Base-by-base conservation (phyloP, 2,888 invertebrate genomes). In the Nycteola revayana region DNA sequence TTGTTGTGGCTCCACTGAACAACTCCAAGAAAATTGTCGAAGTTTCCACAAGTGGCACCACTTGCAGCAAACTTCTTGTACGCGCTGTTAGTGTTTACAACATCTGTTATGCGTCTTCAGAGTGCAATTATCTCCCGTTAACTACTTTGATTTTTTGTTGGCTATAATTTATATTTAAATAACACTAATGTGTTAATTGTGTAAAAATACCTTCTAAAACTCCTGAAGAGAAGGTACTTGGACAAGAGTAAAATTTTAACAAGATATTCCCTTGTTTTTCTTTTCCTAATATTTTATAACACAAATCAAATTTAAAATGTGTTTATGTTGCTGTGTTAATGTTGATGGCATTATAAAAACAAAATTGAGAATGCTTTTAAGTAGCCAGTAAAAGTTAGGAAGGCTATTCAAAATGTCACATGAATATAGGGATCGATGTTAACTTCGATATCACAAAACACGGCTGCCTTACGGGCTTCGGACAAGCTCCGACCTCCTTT, bases 401-500 rank as follows among this genome's bases (percentile, higher is more conserved):
- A 20, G 43, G 50, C 52, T 41, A 34, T 34, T 25, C 58, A 50
- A 60, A 70, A 66, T 76, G 75, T 72, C 77, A 81, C 81, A 79
- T 75, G 63, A 76, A 72, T 64, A 60, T 60, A 42, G 58, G 66
- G 61, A 68, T 66, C 47, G 53, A 59, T 67, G 52, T 56, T 55
- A 68, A 64, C 53, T 41, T 53, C 38, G 39, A 49, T 49, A 66
- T 51, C 75, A 77, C 74, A 75, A 71, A 71, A 67, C 75, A 70
- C 78, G 64, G 47, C 57, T 60, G 67, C 76, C 71, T 78, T 77
- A 77, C 79, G 59, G 70, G 77, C 60, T 69, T 63, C 51, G 70
- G 70, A 70, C 71, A 63, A 71, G 66, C 74, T 74, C 67, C 84
- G 85, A 86, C 87, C 86, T 88, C 87, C 87, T 88, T 88, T 88